These are phyloP conservation scores for Stegastes partitus DNA, from an alignment of 2,113 vertebrate species.

Conservation along the genomic window DNA sequence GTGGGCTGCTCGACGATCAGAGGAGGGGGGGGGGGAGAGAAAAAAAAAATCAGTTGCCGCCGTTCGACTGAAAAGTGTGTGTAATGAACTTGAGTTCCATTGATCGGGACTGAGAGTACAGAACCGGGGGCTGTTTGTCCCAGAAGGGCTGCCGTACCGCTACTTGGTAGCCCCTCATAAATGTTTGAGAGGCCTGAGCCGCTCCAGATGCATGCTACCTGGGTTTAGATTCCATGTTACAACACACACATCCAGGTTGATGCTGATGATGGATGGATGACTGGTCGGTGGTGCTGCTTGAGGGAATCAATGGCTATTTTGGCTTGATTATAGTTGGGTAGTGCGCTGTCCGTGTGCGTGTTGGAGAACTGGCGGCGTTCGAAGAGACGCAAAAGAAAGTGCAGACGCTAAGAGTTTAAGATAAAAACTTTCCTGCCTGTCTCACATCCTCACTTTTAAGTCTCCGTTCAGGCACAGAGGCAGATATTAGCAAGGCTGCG, in stretches of 20 bases:
- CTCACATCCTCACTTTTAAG: not conserved
- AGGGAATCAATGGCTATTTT: slow-evolving; percentile 52
- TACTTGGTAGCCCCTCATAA: slow-evolving; percentile 82
- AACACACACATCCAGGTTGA: slow-evolving; percentile 70
- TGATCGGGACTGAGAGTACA: slow-evolving; percentile 83
- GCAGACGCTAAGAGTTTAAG: slow-evolving; percentile 12
- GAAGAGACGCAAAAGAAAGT: slow-evolving; percentile 23
- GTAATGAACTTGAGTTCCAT: slow-evolving; percentile 85
- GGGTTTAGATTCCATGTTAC: slow-evolving; percentile 64
- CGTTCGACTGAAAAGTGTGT: slow-evolving; percentile 75
- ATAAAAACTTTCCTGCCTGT: not conserved
- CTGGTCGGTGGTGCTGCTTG: slow-evolving; percentile 24
- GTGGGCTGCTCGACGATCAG: slow-evolving; percentile 58
- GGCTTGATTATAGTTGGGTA: slow-evolving; percentile 48
- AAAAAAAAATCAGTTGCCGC: slow-evolving; percentile 54
- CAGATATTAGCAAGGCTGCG: slow-evolving; percentile 28
- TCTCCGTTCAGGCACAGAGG: not conserved
- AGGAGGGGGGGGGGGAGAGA: not conserved
- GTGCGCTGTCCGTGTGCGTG: slow-evolving; percentile 6
- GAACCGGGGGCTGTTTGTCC: slow-evolving; percentile 84
- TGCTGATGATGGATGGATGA: slow-evolving; percentile 60
- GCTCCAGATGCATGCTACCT: slow-evolving; percentile 64
- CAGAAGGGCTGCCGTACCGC: slow-evolving; percentile 72
- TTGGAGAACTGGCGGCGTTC: not conserved
- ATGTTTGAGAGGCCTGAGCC: slow-evolving; percentile 83